Evolutionary conservation across 2,113 vertebrate genomes (phyloP), one percentile per base, ranked within the genome.

Genomic region (Elaphurus davidianus): DNA sequence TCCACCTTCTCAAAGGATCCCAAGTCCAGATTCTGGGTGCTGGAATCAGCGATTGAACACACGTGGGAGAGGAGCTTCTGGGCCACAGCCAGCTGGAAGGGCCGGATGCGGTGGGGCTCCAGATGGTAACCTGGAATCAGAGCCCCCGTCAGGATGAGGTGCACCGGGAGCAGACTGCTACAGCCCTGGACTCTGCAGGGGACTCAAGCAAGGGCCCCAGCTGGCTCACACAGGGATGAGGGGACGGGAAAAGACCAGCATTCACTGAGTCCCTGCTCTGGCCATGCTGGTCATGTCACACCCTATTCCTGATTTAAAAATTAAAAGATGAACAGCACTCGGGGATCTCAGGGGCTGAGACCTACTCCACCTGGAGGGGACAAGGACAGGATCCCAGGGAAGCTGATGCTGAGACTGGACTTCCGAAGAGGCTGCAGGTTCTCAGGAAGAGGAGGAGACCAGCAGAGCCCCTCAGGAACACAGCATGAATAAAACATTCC

Each of bases 21-120:
- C 43, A 98, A 95, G 97, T 99, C 99, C 98, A 99, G 99, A 98
- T 99, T 99, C 97, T 99, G 99, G 86, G 99, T 99, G 98, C 99
- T 99, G 98, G 99, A 99, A 97, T 99, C 99, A 11, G 99, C 99
- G 57, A 99, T 99, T 43, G 99, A 99, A 95, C 99, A 99, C 96
- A 99, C 99, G 1, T 99, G 99, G 52, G 99, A 99, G 64, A 99
- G 99, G 84, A 99, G 99, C 98, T 99, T 99, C 98, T 99, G 99
- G 16, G 99, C 99, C 98, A 99, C 99, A 0, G 99, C 99, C 87
- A 99, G 98, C 99, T 99, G 99, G 98, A 99, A 99, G 28, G 99
- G 99, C 83, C 99, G 99, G n/a, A 99, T 98, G 67, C 99, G 98
- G 45, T 98, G 99, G 67, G 99, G 99, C 89, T 99, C 99, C 82